phyloP scores from a whole-genome alignment of 2,888 invertebrate genomes.

The Ctenicera cuprea region DNA sequence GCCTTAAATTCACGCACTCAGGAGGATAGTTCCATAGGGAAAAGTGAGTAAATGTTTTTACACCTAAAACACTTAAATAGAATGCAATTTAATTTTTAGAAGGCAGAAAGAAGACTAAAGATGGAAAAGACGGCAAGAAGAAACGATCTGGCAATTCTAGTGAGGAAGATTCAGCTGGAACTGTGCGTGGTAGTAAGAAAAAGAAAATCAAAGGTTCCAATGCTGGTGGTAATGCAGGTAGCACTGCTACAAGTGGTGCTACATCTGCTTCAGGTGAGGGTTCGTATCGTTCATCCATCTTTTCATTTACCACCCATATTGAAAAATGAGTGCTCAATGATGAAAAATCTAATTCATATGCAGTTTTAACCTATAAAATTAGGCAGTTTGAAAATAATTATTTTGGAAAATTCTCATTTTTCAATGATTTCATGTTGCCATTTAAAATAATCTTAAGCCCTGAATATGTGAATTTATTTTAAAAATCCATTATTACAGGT shows the following conservation, averaged over 20 bases:
- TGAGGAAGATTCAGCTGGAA: slow-evolving; percentile 73
- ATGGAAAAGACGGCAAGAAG: slow-evolving; percentile 78
- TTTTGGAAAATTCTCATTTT: background rate
- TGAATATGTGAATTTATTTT: background rate
- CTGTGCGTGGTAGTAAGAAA: slow-evolving; percentile 72
- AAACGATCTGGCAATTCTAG: slow-evolving; percentile 74
- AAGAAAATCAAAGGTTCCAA: slow-evolving; percentile 76
- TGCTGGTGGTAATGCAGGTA: slow-evolving; percentile 58
- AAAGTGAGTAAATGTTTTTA: slow-evolving; percentile 72
- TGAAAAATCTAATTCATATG: too few species aligned
- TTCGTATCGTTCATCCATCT: slow-evolving; percentile 67
- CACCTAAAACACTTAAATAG: background rate
- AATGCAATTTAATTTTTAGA: slow-evolving; percentile 70
- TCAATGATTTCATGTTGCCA: background rate
- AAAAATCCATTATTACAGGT: slow-evolving; percentile 62
- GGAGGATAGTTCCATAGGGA: slow-evolving; percentile 78
- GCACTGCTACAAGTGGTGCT: slow-evolving; percentile 66
- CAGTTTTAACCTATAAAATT: too few species aligned
- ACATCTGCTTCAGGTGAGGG: slow-evolving; percentile 71
- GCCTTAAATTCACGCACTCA: slow-evolving; percentile 85
- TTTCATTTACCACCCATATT: slow-evolving; percentile 2
- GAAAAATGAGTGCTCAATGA: slow-evolving; percentile 10
- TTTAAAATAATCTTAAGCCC: background rate
- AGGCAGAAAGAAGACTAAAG: slow-evolving; percentile 82
- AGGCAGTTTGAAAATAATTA: too few species aligned